Base-by-base conservation (phyloP, 2,113 vertebrate genomes). In the rat (Rattus norvegicus) region DNA sequence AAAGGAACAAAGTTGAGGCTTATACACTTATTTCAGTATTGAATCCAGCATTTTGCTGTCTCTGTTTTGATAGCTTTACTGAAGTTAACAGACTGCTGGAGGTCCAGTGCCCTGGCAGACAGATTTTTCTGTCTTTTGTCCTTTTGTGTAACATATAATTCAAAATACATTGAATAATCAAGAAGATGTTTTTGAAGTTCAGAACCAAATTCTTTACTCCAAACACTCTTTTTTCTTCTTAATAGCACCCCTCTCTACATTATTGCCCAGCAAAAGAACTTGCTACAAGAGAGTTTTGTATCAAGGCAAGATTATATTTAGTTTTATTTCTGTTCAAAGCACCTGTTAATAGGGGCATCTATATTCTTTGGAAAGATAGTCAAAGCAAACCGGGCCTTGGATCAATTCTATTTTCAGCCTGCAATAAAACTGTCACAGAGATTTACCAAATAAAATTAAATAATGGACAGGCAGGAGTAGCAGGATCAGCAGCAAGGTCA, bases 381-480 rank as follows among this genome's bases (percentile, higher is more conserved):
- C 85, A 92, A 79, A n/a, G 54, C 75, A 97, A 91, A 77, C 72
- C 59, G 36, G 13, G 22, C 61, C 5, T 63, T 28, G 19, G 43
- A 63, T 97, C 87, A 92, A 88, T 49, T 77, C 17, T 96, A 19
- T 91, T 92, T 97, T 96, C 85, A 96, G 24, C 59, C 95, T 96
- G 85, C 47, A 97, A 95, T 98, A 98, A 98, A 98, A 80, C 73
- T 97, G 95, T 97, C 75, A 84, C 54, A 70, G 92, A 87, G 75
- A 93, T 96, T 97, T 97, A 84, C 73, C 90, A 97, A 98, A 92
- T 86, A 97, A 95, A 67, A 76, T 93, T 96, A 92, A 97, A 33
- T 80, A 95, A 92, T 67, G 94, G 75, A 72, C 43, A 3, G 59
- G 81, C 93, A 94, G 22, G 79, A 96, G 70, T 85, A 94, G 90